These are phyloP conservation scores for Volucella inflata DNA, from an alignment of 2,888 invertebrate genomes.

Conservation along the genomic window DNA sequence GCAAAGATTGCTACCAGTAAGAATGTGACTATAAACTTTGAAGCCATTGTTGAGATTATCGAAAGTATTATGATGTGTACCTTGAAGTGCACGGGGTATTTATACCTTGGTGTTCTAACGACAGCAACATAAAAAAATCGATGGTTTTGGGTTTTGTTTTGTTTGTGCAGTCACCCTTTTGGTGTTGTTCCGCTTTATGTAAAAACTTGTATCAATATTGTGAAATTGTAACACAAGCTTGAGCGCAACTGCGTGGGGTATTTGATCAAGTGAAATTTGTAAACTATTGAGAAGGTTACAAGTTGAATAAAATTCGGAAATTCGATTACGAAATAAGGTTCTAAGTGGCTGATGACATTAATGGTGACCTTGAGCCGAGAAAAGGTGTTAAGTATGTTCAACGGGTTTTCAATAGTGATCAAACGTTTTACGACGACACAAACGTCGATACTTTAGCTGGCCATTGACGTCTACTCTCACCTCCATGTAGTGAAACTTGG, in stretches of 20 bases:
- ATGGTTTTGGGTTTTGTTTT: too few relatives aligned
- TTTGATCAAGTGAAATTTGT: slow-evolving; percentile 18
- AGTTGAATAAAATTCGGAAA: too few relatives aligned
- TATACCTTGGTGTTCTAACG: slow-evolving; percentile 14
- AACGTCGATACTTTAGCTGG: too few relatives aligned
- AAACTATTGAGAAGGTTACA: neutral
- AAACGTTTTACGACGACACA: too few relatives aligned
- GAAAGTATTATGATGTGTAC: slow-evolving; percentile 1
- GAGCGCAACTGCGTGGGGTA: neutral
- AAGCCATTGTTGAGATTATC: slow-evolving; percentile 8
- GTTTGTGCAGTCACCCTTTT: too few relatives aligned
- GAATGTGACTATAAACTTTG: slow-evolving; percentile 11
- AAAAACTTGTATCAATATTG: neutral
- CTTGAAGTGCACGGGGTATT: neutral
- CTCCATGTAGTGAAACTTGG: too few relatives aligned
- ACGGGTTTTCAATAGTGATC: too few relatives aligned
- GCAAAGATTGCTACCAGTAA: neutral
- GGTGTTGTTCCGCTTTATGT: neutral
- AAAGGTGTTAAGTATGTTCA: too few relatives aligned
- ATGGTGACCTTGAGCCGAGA: too few relatives aligned
- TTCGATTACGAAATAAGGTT: too few relatives aligned
- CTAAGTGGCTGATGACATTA: too few relatives aligned
- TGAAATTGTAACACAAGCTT: neutral
- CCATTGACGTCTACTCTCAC: too few relatives aligned
- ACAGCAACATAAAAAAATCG: neutral